Base-by-base conservation (phyloP, 1,140 invertebrate genomes). In the Catajapyx aquilonaris region DNA sequence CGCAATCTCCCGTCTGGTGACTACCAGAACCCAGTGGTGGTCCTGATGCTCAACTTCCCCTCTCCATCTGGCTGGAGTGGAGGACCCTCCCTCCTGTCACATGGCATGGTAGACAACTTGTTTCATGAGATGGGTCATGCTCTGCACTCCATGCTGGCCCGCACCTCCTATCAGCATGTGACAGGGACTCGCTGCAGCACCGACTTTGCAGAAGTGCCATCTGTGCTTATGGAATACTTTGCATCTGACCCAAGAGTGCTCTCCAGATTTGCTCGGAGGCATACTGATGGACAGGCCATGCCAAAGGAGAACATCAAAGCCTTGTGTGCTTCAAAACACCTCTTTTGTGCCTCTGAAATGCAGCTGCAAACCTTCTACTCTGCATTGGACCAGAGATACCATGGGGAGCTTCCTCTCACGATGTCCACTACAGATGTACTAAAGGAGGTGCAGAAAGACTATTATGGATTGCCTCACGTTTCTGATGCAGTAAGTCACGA, bases 51-150 rank as follows among this genome's bases (percentile, higher is more conserved):
- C 35, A 91, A 87, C 40, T 63, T 95, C 33, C 70, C 73, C 11
- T 59, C 69, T 2, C 75, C 81, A 1, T 64, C 66, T 40, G 76
- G 75, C 65, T 68, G 66, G 1, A 69, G 62, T 35, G 37, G 41
- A 41, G 37, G 41, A 41, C 88, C 87, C 2, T 76, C 80, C 21
- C 59, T 95, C 23, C 61, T 98, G 16, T 73, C 69, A 22, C 79
- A 83, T 1, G 66, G 71, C 11, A 75, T 81, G 41, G 75, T 96
- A 9, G 91, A 98, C 54, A 97, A 96, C 62, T 60, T 98, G 20
- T 98, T 98, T 59, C 95, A 99, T 53, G 94, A 98, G 66, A 84
- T 96, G 78, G 94, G 94, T 0, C 95, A 99, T 63, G 95, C 94
- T 4, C 78, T 99, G 66, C 95, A 98, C 59, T 97, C 93, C 4